Percentiles rank a stretch among this genome's conserved stretches.
These are phyloP conservation scores for Phyllotis vaccarum DNA, from an alignment of 2,797 vertebrate species.

Conservation along the genomic window DNA sequence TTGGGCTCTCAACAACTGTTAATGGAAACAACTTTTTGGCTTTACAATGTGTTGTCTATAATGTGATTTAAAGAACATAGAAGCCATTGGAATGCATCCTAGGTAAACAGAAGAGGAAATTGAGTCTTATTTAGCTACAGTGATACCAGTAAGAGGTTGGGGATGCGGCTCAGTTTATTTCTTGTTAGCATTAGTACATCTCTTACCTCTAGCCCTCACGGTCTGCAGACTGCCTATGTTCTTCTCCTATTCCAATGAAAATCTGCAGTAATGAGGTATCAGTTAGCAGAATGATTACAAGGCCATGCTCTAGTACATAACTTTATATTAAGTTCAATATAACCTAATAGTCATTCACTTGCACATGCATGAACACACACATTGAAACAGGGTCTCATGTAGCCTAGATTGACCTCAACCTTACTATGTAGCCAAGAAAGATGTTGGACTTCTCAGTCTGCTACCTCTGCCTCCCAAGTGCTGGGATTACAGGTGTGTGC, in stretches of 20 bases:
- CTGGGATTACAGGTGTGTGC: neutral
- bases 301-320: neutral
- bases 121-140: neutral
- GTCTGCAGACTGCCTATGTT: neutral
- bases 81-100: conserved; percentile 38
- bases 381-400: neutral
- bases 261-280: neutral
- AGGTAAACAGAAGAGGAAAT: neutral
- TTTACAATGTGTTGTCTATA: neutral
- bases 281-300: neutral
- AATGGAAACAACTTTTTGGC: conserved; percentile 41
- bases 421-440: neutral
- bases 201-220: neutral
- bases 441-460: neutral
- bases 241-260: neutral
- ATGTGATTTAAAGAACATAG: conserved; percentile 41
- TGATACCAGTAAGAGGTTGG: neutral
- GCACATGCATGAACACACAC: neutral
- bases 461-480: neutral
- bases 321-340: neutral
- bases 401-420: neutral
- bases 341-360: neutral
- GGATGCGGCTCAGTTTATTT: neutral
- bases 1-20: neutral
- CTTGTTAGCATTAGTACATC: neutral